phyloP scores from a whole-genome alignment of 2,888 invertebrate species.

The Hartigia nigra region DNA sequence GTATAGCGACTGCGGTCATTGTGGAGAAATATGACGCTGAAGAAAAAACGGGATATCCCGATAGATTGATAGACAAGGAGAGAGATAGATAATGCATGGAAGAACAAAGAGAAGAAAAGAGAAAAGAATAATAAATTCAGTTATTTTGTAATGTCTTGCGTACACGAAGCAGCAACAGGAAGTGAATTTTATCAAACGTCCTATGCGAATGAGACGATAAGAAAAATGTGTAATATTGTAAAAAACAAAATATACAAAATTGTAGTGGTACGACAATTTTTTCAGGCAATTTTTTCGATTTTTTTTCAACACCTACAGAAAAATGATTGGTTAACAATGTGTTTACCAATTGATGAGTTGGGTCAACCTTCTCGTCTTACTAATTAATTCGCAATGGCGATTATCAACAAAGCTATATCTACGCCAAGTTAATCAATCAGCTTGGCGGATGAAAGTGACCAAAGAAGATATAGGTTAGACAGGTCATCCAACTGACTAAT shows the following conservation, averaged over 20 bases:
- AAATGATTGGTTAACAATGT: not conserved
- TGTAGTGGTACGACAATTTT: not conserved
- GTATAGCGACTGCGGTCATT: not conserved
- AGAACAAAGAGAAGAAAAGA: not conserved
- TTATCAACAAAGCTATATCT: conserved; percentile 7
- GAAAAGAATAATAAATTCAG: not conserved
- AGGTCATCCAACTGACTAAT: conserved; percentile 29
- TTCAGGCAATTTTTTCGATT: not conserved
- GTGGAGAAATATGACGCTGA: not conserved
- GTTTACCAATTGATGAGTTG: not conserved
- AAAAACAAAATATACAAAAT: not conserved
- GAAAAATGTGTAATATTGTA: not conserved
- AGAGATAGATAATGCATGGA: not conserved
- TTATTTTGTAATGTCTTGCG: not conserved
- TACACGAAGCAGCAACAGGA: not conserved
- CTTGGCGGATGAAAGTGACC: not conserved
- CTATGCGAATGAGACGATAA: not conserved
- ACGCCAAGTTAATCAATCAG: conserved; percentile 23
- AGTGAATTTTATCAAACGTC: not conserved
- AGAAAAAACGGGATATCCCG: not conserved
- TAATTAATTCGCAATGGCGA: conserved; percentile 29
- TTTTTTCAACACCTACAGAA: not conserved
- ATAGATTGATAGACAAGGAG: not conserved
- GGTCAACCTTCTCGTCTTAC: conserved; percentile 17
- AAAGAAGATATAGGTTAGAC: not conserved